Evolutionary conservation across 2,797 vertebrate species (phyloP), one percentile per base, ranked within the genome.

Genomic region (Girardinus metallicus): DNA sequence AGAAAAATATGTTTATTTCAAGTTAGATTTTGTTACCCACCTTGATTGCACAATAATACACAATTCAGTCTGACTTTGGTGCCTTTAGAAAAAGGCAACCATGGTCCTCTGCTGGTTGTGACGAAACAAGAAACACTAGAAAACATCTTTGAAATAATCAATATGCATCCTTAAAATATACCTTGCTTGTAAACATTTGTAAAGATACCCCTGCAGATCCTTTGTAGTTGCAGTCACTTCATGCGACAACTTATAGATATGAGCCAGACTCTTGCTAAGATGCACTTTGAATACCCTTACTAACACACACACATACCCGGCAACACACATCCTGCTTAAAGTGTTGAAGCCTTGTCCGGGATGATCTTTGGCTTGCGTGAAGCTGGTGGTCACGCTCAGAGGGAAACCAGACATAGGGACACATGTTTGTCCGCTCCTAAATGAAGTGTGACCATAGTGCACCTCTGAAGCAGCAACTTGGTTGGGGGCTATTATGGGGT

Each of bases 401-500:
- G 91, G 87, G 86, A 93, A 94, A 95, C 82, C 94, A 95, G 94
- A 95, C 94, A 94, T 89, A 93, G 84, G 87, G 93, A 95, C 94
- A 95, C 93, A 94, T 95, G 95, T 95, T 95, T 94, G 94, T 90
- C 91, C 85, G 89, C 92, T 94, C 87, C 83, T 85, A 94, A 95
- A 95, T 93, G 87, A 95, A 95, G 95, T 96, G 93, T 95, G 92
- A 96, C 94, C 93, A 94, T 60, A 11, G 90, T 91, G 93, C 86
- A 94, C 94, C 91, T 92, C 88, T 88, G 85, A 91, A 94, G 88
- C 86, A 85, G 90, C 80, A 88, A 84, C 91, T 91, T 86, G 87
- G 85, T 83, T 79, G 82, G 95, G 96, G 91, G 91, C 94, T 96
- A 96, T 97, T 97, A 96, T 96, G 96, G 94, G 91, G 95, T 92